Conservation (phyloP, 2,113 vertebrate species). For the Apodemus sylvaticus region DNA sequence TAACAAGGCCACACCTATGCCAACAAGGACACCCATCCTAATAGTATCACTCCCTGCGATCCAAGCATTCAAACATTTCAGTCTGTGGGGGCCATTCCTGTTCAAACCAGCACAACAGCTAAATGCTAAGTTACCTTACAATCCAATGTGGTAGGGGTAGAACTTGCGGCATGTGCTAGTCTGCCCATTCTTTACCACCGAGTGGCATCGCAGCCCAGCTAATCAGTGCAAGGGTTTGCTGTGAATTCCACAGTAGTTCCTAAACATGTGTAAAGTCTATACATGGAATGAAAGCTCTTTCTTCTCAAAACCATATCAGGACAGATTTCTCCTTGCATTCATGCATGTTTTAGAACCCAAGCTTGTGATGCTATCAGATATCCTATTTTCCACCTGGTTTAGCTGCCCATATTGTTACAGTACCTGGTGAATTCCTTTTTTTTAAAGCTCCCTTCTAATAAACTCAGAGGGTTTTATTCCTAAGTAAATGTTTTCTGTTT, state of each 20-base stretch:
- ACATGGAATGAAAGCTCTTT: neutral
- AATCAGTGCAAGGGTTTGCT: neutral
- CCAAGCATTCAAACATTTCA: neutral
- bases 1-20: neutral
- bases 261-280: neutral
- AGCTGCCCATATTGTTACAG: neutral
- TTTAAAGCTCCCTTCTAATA: slow-evolving; percentile 2
- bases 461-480: slow-evolving; percentile 7
- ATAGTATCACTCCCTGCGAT: neutral
- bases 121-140: neutral
- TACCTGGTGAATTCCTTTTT: neutral
- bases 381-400: neutral
- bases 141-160: neutral
- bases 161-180: neutral
- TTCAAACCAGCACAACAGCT: neutral
- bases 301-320: neutral
- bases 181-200: neutral
- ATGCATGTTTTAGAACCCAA: neutral
- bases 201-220: neutral
- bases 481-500: slow-evolving; percentile 22
- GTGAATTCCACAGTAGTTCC: slow-evolving; percentile 9
- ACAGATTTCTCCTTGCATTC: neutral
- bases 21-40: neutral
- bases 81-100: neutral
- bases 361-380: neutral